Percentiles rank a stretch among this genome's conserved stretches.
phyloP scores from a whole-genome alignment of 2,113 vertebrate genomes.

The Pangasianodon gigas region DNA sequence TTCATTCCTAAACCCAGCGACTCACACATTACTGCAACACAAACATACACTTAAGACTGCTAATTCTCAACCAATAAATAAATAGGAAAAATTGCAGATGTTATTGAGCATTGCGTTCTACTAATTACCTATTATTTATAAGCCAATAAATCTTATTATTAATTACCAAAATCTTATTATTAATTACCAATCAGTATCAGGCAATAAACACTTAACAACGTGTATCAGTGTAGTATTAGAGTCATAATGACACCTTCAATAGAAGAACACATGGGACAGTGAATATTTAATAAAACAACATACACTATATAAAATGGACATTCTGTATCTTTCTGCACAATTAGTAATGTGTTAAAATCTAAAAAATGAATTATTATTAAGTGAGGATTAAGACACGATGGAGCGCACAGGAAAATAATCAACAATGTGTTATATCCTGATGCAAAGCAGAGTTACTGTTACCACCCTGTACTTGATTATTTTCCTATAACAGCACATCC shows the following conservation, averaged over 20 bases:
- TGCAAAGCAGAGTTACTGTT: not conserved
- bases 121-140: not conserved
- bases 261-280: not conserved
- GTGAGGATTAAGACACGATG: not conserved
- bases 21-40: constrained; percentile 66
- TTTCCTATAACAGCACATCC: not conserved
- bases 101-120: not conserved
- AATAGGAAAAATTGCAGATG: not conserved
- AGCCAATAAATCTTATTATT: not conserved
- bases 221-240: not conserved
- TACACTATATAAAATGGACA: not conserved
- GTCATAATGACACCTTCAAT: not conserved
- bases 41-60: not conserved
- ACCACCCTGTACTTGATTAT: not conserved
- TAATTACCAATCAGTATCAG: not conserved
- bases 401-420: not conserved
- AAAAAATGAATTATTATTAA: not conserved
- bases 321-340: not conserved
- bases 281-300: not conserved
- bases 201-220: not conserved
- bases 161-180: too few species aligned
- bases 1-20: constrained; percentile 67
- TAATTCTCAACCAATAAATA: not conserved
- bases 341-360: not conserved
- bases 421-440: not conserved